These are phyloP conservation scores for Proctacanthus coquilletti DNA, from an alignment of 1,140 invertebrate species.

Conservation along the genomic window DNA sequence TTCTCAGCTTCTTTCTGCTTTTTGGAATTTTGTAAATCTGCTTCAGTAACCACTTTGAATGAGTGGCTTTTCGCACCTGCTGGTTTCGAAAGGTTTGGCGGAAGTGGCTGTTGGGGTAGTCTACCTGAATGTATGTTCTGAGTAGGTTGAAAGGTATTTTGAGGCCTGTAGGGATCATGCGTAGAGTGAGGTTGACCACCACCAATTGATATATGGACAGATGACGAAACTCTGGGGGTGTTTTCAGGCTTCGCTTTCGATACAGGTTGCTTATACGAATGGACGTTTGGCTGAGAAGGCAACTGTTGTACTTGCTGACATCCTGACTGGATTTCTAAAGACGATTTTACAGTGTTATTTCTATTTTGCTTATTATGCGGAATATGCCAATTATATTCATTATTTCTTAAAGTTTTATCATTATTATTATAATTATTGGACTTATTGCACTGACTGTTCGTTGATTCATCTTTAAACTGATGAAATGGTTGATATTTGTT, in stretches of 20 bases:
- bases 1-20: constrained; percentile 26
- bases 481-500: constrained; percentile 11
- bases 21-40: background rate
- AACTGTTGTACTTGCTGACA: too few relatives aligned
- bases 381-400: too few relatives aligned
- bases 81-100: constrained; percentile 1
- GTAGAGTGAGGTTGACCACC: background rate
- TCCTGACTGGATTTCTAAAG: too few relatives aligned
- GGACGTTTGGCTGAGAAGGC: too few relatives aligned
- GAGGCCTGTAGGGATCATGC: background rate
- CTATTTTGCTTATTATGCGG: too few relatives aligned
- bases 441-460: background rate
- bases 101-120: background rate
- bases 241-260: too few relatives aligned
- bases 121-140: too few relatives aligned
- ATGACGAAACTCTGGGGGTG: too few relatives aligned
- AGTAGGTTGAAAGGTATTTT: background rate
- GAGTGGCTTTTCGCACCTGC: background rate
- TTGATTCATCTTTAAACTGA: background rate
- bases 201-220: too few relatives aligned
- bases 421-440: background rate
- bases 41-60: background rate
- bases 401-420: too few relatives aligned
- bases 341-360: too few relatives aligned
- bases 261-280: too few relatives aligned